phyloP scores from a whole-genome alignment of 2,888 invertebrate species.

The Tenodera sinensis region DNA sequence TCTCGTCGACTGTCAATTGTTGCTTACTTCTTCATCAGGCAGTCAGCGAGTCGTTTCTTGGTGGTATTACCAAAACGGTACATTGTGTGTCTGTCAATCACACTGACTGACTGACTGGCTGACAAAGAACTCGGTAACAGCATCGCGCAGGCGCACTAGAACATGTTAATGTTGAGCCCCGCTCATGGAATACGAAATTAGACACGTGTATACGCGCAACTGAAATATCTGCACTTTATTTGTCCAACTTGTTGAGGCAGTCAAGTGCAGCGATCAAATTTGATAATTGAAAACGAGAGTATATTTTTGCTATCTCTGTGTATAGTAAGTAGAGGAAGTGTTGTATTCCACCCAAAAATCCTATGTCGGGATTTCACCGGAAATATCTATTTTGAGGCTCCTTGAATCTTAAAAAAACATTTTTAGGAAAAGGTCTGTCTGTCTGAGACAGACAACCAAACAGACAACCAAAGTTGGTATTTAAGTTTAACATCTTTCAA shows the following conservation, averaged over 20 bases:
- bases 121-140: not conserved
- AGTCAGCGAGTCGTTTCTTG: not conserved
- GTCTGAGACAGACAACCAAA: no score
- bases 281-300: no score
- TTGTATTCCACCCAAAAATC: no score
- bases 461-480: no score
- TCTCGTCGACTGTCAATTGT: not conserved
- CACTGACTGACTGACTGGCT: not conserved
- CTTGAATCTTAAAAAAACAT: no score
- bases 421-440: no score
- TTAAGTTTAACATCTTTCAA: no score
- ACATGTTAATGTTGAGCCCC: not conserved
- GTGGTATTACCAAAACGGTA: not conserved
- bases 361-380: no score
- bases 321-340: no score
- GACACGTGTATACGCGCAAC: not conserved
- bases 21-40: not conserved
- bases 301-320: no score
- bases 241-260: not conserved
- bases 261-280: not conserved
- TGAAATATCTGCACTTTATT: not conserved
- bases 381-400: no score
- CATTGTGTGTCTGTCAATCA: not conserved
- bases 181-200: not conserved
- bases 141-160: not conserved